Conservation (phyloP, 2,113 vertebrate genomes). For the Blennius ocellaris region DNA sequence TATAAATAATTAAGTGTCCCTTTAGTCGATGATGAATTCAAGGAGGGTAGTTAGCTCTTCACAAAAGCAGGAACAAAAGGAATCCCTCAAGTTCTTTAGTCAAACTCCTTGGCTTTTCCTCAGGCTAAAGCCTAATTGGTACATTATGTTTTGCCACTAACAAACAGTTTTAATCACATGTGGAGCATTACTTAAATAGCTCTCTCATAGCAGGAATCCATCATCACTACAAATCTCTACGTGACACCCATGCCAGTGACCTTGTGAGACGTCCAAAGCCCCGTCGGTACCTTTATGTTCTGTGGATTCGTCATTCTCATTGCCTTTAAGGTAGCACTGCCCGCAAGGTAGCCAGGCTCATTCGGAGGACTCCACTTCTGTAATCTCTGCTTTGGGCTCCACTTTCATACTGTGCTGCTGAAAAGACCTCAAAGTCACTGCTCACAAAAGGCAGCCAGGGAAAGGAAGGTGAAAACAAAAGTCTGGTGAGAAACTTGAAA, state of each 20-base stretch:
- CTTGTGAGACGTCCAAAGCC: background rate
- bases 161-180: conserved; percentile 12
- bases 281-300: background rate
- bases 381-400: conserved; percentile 52
- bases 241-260: background rate
- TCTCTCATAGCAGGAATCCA: background rate
- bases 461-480: conserved; percentile 31
- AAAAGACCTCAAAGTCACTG: conserved; percentile 42
- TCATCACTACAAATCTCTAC: conserved; percentile 8
- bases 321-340: conserved; percentile 11
- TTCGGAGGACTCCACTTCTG: conserved; percentile 16
- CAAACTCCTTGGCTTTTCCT: conserved; percentile 8
- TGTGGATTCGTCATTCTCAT: conserved; percentile 13
- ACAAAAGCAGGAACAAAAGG: background rate
- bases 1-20: conserved; percentile 57
- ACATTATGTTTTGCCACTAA: conserved; percentile 26
- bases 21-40: conserved; percentile 21
- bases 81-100: conserved; percentile 1
- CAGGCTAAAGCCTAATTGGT: conserved; percentile 21
- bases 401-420: conserved; percentile 3
- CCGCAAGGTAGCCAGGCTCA: conserved; percentile 22
- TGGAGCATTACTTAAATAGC: conserved; percentile 4
- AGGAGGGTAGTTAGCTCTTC: background rate
- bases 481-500: conserved; percentile 9
- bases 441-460: conserved; percentile 3